These are phyloP conservation scores for Ceriagrion tenellum DNA, from an alignment of 2,888 invertebrate species.

Conservation along the genomic window DNA sequence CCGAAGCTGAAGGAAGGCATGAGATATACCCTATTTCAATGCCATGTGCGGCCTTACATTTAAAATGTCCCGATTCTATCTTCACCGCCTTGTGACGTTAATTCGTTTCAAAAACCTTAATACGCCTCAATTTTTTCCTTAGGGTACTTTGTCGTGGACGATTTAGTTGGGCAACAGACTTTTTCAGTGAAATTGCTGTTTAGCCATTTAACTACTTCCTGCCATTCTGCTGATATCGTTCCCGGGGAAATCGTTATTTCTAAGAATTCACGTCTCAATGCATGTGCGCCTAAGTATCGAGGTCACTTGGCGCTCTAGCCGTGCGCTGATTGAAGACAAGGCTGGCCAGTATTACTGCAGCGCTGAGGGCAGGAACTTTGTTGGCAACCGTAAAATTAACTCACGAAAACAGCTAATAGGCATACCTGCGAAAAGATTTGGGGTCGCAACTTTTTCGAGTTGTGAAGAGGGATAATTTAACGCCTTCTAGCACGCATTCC, in stretches of 20 bases:
- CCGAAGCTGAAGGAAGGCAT: not conserved
- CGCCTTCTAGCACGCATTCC: too few species aligned
- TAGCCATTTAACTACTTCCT: not conserved
- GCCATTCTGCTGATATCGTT: not conserved
- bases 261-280: not conserved
- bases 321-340: not conserved
- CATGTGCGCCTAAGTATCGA: not conserved
- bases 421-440: too few species aligned
- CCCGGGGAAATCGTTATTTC: not conserved
- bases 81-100: not conserved
- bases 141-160: not conserved
- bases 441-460: too few species aligned
- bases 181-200: not conserved
- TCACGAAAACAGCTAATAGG: not conserved
- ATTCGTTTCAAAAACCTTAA: not conserved
- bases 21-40: not conserved
- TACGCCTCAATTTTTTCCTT: not conserved
- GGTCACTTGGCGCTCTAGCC: not conserved
- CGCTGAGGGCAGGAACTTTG: not conserved
- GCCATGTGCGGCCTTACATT: not conserved
- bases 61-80: not conserved
- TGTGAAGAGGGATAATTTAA: too few species aligned
- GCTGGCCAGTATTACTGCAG: not conserved
- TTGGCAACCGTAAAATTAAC: not conserved
- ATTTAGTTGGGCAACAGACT: not conserved